Percentiles rank a stretch among this genome's conserved stretches.
Evolutionary conservation across 2,888 invertebrate species (phyloP).

Genomic region (Sesia apiformis): DNA sequence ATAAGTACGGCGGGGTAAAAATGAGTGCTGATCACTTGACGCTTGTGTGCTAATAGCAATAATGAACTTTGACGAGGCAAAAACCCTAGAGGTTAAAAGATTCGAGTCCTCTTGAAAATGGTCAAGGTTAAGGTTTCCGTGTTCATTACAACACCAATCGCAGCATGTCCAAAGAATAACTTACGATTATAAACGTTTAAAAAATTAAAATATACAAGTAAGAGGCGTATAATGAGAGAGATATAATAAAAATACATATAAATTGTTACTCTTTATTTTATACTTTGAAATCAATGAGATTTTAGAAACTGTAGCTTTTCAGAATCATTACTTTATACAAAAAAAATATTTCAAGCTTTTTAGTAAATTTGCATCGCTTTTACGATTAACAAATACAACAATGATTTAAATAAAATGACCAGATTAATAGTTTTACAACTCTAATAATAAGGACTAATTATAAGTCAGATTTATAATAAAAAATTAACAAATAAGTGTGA

Average conservation of each 20-base stretch:
- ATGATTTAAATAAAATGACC: constrained; percentile 74
- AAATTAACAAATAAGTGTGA: constrained; percentile 68
- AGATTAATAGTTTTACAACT: constrained; percentile 70
- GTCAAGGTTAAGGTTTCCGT: too few species aligned
- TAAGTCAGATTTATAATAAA: constrained; percentile 64
- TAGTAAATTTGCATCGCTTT: constrained; percentile 63
- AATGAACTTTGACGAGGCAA: too few species aligned
- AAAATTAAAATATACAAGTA: too few species aligned
- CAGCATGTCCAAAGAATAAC: too few species aligned
- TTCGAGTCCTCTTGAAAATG: too few species aligned
- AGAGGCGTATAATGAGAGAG: too few species aligned
- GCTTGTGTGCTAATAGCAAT: too few species aligned
- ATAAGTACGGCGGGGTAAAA: too few species aligned
- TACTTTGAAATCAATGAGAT: constrained; percentile 69
- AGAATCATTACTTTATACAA: constrained; percentile 63
- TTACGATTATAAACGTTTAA: too few species aligned
- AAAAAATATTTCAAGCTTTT: constrained; percentile 58
- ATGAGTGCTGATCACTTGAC: too few species aligned
- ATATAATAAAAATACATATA: constrained; percentile 14
- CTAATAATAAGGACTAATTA: constrained; percentile 64
- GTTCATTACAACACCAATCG: too few species aligned
- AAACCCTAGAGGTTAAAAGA: too few species aligned
- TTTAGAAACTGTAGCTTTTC: constrained; percentile 64
- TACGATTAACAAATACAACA: constrained; percentile 68
- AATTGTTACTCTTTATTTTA: constrained; percentile 68